Base-by-base conservation (phyloP, 2,888 invertebrate genomes). In the Volucella inanis region DNA sequence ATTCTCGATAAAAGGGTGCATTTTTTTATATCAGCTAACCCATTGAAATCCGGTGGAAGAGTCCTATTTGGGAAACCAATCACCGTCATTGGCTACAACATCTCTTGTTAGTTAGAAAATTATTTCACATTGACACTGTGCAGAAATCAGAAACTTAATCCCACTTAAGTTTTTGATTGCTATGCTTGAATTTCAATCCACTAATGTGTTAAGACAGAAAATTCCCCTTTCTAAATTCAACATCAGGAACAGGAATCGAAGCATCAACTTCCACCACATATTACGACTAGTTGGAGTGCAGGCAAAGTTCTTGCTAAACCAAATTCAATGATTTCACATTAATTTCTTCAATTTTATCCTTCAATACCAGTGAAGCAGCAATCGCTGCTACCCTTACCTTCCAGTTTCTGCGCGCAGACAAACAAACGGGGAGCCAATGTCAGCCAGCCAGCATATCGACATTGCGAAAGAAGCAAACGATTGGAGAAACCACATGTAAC, bases 301-400 rank as follows among this genome's bases (percentile, higher is more conserved):
- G 47, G 70, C 74, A 75, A 79, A 84, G 75, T 70, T 79, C 84
- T 84, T 84, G 79, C 84, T 80, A 84, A 75, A 84, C 84, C 84
- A 84, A 79, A 84, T 84, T 84, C 84, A 84, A 84, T 84, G 84
- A 79, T 79, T 80, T 84, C 84, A 84, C 84, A 84, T 84, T 84
- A 84, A 84, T 84, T 84, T 84, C 84, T 79, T 70, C 84, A 84
- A 84, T 84, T 81, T 84, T 84, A 84, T 84, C 84, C 84, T 71
- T 84, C 84, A 84, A 84, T 84, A 75, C 79, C 75, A 70, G 14
- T 75, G 79, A 59, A 79, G 83, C 72, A 83, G 67, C 72, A 77
- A 82, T 54, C 41, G 65, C 74, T 70, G 52, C 71, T 72, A 52
- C 57, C 15, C 65, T 57, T 70, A 54, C 65, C 54, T 74, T 62